Conservation (phyloP, 1,140 invertebrate species). For the Piezodorus guildinii region DNA sequence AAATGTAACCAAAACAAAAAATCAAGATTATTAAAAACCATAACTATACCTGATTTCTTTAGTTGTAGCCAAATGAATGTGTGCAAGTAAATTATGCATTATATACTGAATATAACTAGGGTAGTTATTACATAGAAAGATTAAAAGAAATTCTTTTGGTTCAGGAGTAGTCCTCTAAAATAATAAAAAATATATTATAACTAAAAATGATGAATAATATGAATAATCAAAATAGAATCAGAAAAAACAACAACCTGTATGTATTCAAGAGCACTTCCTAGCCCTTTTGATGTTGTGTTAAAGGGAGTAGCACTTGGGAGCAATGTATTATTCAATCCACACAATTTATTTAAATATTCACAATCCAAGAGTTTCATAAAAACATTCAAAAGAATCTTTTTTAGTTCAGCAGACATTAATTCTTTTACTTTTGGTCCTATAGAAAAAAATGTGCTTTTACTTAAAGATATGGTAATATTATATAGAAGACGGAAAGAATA, state of each 20-base stretch:
- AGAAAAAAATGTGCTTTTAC: not conserved
- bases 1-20: not conserved
- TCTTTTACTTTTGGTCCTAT: constrained; percentile 10
- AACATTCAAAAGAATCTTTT: constrained; percentile 17
- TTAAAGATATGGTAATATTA: too few relatives aligned
- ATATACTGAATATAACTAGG: constrained; percentile 23
- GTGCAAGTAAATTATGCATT: constrained; percentile 17
- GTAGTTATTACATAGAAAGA: constrained; percentile 18
- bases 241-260: constrained; percentile 18
- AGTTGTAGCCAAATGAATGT: constrained; percentile 18
- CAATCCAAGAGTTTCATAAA: constrained; percentile 19
- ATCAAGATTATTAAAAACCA: constrained; percentile 7
- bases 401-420: constrained; percentile 15
- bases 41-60: constrained; percentile 21
- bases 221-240: not conserved
- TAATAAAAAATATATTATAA: not conserved
- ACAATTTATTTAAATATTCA: constrained; percentile 15
- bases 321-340: not conserved
- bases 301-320: constrained; percentile 10
- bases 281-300: not conserved
- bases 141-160: constrained; percentile 5
- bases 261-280: not conserved
- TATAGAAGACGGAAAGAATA: not conserved
- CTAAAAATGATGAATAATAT: not conserved
- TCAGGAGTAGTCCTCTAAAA: constrained; percentile 9